phyloP scores from a whole-genome alignment of 2,888 invertebrate genomes.

The Andrena praecox region DNA sequence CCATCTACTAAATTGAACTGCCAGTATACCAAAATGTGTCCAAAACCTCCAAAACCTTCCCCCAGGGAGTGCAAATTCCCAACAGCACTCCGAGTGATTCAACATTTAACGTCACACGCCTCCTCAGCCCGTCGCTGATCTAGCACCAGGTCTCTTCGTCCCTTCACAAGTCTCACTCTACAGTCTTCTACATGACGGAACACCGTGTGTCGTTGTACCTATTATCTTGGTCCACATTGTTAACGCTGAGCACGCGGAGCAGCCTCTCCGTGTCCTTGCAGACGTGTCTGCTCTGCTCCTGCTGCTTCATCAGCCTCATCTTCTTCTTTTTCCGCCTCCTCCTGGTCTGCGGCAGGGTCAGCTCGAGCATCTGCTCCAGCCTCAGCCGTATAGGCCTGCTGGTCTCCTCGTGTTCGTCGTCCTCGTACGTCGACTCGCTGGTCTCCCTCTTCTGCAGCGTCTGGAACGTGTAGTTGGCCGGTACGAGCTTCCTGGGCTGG shows the following conservation, averaged over 20 bases:
- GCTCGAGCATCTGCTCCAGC: conserved; percentile 81
- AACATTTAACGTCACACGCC: neutral
- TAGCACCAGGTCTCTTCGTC: conserved; percentile 22
- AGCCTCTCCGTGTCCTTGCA: conserved; percentile 83
- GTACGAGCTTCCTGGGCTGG: conserved; percentile 69
- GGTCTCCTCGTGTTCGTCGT: conserved; percentile 70
- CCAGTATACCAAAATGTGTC: neutral
- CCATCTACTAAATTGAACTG: neutral
- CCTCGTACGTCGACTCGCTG: conserved; percentile 59
- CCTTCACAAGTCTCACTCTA: conserved; percentile 20
- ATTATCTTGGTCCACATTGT: conserved; percentile 84
- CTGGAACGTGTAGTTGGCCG: conserved; percentile 50
- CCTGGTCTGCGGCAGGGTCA: conserved; percentile 77
- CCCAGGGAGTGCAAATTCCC: neutral
- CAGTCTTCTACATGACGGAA: conserved; percentile 80
- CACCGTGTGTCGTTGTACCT: conserved; percentile 83
- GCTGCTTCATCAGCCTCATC: conserved; percentile 76
- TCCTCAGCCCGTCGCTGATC: neutral
- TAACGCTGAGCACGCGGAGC: conserved; percentile 83
- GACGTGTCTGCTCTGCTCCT: conserved; percentile 72
- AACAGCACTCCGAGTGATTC: neutral
- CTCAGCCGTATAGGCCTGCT: conserved; percentile 78
- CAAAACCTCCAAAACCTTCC: neutral
- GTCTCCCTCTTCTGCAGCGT: conserved; percentile 30
- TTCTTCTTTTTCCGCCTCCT: conserved; percentile 74